Percentiles rank a stretch among this genome's conserved stretches.
These are phyloP conservation scores for Lysandra bellargus DNA, from an alignment of 2,888 invertebrate species.

Conservation along the genomic window DNA sequence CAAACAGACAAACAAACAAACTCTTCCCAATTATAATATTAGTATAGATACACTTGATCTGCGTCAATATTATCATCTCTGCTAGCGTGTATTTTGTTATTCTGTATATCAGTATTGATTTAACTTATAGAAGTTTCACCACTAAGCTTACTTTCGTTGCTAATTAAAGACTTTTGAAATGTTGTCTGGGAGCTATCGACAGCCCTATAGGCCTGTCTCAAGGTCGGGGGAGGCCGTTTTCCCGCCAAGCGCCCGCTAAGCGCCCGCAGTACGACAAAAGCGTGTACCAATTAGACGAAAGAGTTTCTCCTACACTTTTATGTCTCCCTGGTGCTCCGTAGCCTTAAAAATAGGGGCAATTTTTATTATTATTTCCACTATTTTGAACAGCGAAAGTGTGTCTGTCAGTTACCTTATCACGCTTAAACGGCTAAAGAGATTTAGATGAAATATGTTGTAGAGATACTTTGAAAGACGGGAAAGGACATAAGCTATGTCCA, in stretches of 20 bases:
- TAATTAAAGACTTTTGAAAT: neutral
- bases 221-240: slow-evolving; percentile 9
- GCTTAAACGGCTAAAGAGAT: neutral
- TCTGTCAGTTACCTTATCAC: no score
- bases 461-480: neutral
- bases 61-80: neutral
- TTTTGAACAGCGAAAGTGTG: no score
- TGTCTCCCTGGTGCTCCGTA: neutral
- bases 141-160: neutral
- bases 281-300: slow-evolving; percentile 4
- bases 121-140: neutral
- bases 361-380: neutral
- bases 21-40: no score
- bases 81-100: neutral
- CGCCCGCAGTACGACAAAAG: neutral
- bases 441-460: neutral
- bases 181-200: neutral
- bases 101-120: neutral
- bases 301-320: neutral
- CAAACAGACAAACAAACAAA: no score
- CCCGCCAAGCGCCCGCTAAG: neutral
- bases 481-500: neutral
- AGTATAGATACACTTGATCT: neutral
- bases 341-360: neutral
- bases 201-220: slow-evolving; percentile 1